Evolutionary conservation across 2,113 vertebrate genomes (phyloP).

Genomic region (Drymodes brunneopygia): DNA sequence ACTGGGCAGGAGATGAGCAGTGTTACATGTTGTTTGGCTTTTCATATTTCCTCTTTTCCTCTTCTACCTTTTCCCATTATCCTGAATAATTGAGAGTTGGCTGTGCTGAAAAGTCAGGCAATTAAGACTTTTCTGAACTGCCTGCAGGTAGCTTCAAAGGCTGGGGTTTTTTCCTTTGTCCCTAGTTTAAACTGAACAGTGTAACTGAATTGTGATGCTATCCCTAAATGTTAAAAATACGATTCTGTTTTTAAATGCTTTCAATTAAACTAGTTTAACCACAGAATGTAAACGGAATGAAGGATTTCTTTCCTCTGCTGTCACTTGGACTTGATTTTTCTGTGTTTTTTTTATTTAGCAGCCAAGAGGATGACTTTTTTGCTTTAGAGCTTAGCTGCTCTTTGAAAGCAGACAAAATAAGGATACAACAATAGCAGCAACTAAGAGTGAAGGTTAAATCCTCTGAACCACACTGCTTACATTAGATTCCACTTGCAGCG

Average conservation of each 20-base stretch:
- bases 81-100: background rate
- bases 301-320: background rate
- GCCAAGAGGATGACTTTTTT: background rate
- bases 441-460: background rate
- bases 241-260: background rate
- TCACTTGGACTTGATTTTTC: background rate
- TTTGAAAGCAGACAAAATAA: background rate
- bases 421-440: background rate
- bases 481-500: background rate
- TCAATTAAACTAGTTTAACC: background rate
- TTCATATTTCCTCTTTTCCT: background rate
- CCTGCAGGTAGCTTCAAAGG: background rate
- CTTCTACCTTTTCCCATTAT: background rate
- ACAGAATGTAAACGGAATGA: background rate
- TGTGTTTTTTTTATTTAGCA: background rate
- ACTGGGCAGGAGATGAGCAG: background rate
- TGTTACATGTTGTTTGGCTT: background rate
- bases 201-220: background rate
- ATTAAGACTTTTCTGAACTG: background rate
- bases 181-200: background rate
- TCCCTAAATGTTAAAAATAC: background rate
- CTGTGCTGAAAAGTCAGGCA: background rate
- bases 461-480: background rate
- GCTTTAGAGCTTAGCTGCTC: background rate
- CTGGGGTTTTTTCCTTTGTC: background rate